Base-by-base conservation (phyloP, 2,888 invertebrate species). In the Cryptosula pallasiana region DNA sequence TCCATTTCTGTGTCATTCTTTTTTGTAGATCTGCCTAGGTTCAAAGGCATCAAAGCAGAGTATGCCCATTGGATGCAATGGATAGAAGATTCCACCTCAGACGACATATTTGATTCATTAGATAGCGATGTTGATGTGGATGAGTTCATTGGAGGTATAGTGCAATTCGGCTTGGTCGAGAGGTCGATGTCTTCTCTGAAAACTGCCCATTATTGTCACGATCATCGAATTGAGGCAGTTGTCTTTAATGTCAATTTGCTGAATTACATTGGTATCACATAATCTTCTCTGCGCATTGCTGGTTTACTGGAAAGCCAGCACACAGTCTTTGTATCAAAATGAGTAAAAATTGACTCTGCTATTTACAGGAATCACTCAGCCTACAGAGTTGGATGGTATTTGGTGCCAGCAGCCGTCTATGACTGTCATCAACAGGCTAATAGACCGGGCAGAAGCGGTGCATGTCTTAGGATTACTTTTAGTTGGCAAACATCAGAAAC, bases 51-150 rank as follows among this genome's bases (percentile, higher is more conserved):
- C 77, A 78, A 78, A 1, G 81, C 82, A 75, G 86, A 86, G 75
- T 78, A 83, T 55, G 85, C 85, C 71, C 83, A 83, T 73, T 86
- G 86, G 86, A 83, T 85, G 81, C 81, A 82, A 73, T 84, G 85
- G 82, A 85, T 86, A 45, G 85, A 86, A 72, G 81, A 83, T 74
- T 79, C 81, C 69, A 70, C 34, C 25, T 35, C 70, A 5, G 70
- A 70, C 25, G 70, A 70, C 45, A 5, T 70, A 2, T 32, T 54
- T 23, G 70, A 70, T 23, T 32, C 36, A 9, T 45, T 45, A 23
- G 70, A 70, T 23, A 29, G 2, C 13, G 63, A 63, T 32, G 34
- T 63, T 2, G 63, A 63, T 63, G 32, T 63, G 9, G 20, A 20
- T 5, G 63, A 63, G 32, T 63, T 63, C n/a, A 63, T 34, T 32